Conservation (phyloP, 2,113 vertebrate genomes). For the Stigmatopora nigra region DNA sequence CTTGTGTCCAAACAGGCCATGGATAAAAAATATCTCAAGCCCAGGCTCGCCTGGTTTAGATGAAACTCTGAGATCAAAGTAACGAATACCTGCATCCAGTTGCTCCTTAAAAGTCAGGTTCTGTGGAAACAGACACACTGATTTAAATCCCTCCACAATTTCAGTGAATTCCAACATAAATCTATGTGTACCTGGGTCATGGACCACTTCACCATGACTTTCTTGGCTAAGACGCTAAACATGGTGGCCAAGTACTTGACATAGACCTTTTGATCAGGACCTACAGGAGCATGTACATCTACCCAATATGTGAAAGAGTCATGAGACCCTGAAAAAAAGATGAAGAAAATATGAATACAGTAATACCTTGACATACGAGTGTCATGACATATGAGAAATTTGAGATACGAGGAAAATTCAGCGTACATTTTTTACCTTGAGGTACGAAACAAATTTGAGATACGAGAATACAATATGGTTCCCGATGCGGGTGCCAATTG, state of each 20-base stretch:
- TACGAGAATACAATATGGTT: too few species aligned
- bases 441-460: too few species aligned
- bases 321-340: constrained; percentile 50
- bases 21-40: constrained; percentile 91
- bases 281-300: constrained; percentile 59
- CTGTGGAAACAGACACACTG: constrained; percentile 23
- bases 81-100: constrained; percentile 90
- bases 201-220: constrained; percentile 68
- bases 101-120: constrained; percentile 92
- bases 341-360: not conserved
- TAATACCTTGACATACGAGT: too few species aligned
- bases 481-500: too few species aligned
- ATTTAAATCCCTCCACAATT: not conserved
- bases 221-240: constrained; percentile 63
- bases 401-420: too few species aligned
- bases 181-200: constrained; percentile 58
- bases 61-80: constrained; percentile 96
- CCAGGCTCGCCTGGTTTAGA: constrained; percentile 83
- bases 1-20: constrained; percentile 90
- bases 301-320: constrained; percentile 67
- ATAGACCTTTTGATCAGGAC: constrained; percentile 60
- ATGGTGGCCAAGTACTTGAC: constrained; percentile 62
- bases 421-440: too few species aligned
- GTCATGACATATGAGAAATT: too few species aligned
- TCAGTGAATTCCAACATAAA: not conserved